Base-by-base conservation (phyloP, 1,140 invertebrate genomes). In the Vollenhovia emeryi region DNA sequence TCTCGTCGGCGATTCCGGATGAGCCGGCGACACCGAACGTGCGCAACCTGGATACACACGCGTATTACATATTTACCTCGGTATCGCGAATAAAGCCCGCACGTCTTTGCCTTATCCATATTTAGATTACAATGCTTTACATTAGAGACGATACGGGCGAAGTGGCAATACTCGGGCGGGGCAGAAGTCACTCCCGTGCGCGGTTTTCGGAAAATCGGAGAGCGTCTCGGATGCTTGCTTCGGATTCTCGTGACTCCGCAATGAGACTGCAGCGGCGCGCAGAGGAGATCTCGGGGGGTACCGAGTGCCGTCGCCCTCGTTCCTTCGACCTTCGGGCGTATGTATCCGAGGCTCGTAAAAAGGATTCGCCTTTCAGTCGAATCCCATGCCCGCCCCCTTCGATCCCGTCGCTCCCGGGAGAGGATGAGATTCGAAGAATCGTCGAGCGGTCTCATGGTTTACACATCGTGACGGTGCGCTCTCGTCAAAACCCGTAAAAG, bases 401-500 rank as follows among this genome's bases (percentile, higher is more conserved):
- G 57, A 48, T 52, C 50, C 24, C 48, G 55, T 30, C 55, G 69
- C 66, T 57, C 66, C 48, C 55, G 76, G 21, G 50, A 76, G 76
- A 86, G 84, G 62, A 55, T 74, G 62, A 76, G 74, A 90, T 88
- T 86, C 69, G 83, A 76, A 45, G 57, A 86, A 78, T 84, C 79
- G 89, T 89, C 87, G 90, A 92, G 89, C 88, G 86, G 83, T 84
- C 91, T 93, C 93, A 93, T 93, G 93, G 92, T 94, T 94, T 93
- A 93, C 93, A 91, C 92, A 94, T 93, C 85, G 91, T 84, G 86
- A 90, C 85, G 89, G 62, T 87, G 80, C 87, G 91, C 69, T 87
- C 84, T 86, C 91, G 89, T 91, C 91, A 90, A 89, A 84, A 82
- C 86, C 91, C 92, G 88, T 93, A 91, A 93, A 93, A 93, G 92